These are phyloP conservation scores for Heteromormyrus szaboi DNA, from an alignment of 2,797 vertebrate genomes.

Conservation along the genomic window DNA sequence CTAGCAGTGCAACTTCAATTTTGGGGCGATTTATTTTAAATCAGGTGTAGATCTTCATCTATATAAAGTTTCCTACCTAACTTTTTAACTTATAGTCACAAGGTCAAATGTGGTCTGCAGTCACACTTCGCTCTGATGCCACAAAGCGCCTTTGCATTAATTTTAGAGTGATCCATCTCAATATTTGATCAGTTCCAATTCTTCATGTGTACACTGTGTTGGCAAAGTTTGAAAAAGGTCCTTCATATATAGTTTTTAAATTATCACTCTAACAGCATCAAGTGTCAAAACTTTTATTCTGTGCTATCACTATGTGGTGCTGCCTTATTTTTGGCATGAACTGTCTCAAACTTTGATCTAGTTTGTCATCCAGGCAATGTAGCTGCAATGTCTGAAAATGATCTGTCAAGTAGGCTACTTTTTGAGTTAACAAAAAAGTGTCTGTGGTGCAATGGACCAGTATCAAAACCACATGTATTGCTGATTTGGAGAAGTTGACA, in stretches of 20 bases:
- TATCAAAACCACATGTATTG: not conserved
- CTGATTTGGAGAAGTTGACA: not conserved
- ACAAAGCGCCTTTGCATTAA: not conserved
- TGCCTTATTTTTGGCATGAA: not conserved
- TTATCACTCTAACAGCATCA: not conserved
- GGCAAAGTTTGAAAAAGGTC: not conserved
- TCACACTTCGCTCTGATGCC: not conserved
- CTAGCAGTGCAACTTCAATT: not conserved
- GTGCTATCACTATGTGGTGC: not conserved
- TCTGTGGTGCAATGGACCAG: not conserved
- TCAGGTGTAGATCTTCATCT: not conserved
- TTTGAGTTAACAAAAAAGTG: not conserved
- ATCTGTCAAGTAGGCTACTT: not conserved
- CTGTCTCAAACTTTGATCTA: not conserved
- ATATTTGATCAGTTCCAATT: not conserved
- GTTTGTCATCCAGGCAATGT: not conserved
- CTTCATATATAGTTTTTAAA: not conserved
- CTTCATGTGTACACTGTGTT: not conserved
- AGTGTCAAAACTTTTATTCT: not conserved
- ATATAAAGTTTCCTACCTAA: not conserved
- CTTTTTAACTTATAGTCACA: not conserved
- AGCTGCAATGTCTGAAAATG: not conserved
- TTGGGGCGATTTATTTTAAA: not conserved
- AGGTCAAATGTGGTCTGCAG: not conserved
- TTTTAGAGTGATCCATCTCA: not conserved